phyloP scores from a whole-genome alignment of 2,113 vertebrate species.

The Orycteropus afer region DNA sequence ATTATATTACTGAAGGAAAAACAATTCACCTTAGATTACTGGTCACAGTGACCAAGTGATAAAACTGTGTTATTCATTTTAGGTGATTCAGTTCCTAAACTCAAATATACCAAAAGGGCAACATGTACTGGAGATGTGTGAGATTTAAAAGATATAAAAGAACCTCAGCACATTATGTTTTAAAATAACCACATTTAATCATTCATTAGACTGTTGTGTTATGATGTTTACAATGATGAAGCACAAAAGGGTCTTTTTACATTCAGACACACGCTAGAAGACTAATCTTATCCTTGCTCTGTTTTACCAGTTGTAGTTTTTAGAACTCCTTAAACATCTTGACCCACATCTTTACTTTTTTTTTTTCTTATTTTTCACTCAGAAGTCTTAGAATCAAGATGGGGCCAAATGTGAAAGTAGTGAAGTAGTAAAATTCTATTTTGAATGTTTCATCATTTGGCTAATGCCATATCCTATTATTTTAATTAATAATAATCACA shows the following conservation, averaged over 20 bases:
- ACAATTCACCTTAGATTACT: constrained; percentile 38
- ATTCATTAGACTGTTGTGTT: constrained; percentile 4
- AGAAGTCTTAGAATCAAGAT: neutral
- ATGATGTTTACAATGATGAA: constrained; percentile 8
- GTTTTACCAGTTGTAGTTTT: neutral
- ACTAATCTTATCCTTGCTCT: neutral
- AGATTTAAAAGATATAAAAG: constrained; percentile 51
- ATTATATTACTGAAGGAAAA: neutral
- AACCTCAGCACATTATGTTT: constrained; percentile 27
- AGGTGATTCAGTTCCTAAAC: neutral
- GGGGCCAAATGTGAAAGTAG: neutral
- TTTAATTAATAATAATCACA: neutral
- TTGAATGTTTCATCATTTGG: neutral
- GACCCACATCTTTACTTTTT: neutral
- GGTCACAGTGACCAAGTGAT: constrained; percentile 67
- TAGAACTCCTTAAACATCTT: neutral
- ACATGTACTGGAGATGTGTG: constrained; percentile 45
- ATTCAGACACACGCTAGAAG: neutral
- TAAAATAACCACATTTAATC: constrained; percentile 48
- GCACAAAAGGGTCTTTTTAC: neutral
- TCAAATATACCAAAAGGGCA: constrained; percentile 33
- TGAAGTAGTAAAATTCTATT: neutral
- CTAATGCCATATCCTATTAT: neutral
- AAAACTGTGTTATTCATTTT: constrained; percentile 48
- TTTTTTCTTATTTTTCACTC: neutral